phyloP scores from a whole-genome alignment of 2,797 vertebrate genomes.

The Okamejei kenojei region DNA sequence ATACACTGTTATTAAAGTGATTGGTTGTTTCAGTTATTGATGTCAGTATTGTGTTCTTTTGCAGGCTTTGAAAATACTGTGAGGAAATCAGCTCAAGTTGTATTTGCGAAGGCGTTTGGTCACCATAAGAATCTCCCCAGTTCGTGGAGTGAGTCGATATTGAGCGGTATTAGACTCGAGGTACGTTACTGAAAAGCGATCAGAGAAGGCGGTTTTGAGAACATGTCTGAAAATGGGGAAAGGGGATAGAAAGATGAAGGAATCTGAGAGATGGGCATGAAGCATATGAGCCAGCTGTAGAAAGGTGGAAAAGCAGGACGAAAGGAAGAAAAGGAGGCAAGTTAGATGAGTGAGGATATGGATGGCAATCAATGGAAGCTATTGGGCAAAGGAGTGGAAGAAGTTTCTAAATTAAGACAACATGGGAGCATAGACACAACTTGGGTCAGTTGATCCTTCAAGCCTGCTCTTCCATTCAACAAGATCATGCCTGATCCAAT shows the following conservation, averaged over 20 bases:
- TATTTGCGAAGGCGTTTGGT: neutral
- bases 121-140: neutral
- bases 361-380: neutral
- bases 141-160: neutral
- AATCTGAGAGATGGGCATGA: neutral
- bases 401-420: neutral
- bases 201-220: neutral
- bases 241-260: neutral
- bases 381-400: neutral
- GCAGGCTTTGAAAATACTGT: neutral
- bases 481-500: too few relatives aligned
- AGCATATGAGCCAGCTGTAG: neutral
- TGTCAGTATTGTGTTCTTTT: neutral
- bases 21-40: neutral
- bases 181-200: neutral
- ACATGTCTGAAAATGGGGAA: neutral
- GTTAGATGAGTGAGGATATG: neutral
- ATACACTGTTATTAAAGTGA: neutral
- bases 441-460: too few relatives aligned
- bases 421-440: too few relatives aligned
- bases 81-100: slow-evolving; percentile 11
- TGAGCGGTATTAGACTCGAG: neutral
- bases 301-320: neutral
- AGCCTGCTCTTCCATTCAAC: too few relatives aligned
- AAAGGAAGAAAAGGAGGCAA: neutral